Percentiles rank a stretch among this genome's conserved stretches.
Evolutionary conservation across 2,888 invertebrate genomes (phyloP).

Genomic region (Teleiodes luculella): DNA sequence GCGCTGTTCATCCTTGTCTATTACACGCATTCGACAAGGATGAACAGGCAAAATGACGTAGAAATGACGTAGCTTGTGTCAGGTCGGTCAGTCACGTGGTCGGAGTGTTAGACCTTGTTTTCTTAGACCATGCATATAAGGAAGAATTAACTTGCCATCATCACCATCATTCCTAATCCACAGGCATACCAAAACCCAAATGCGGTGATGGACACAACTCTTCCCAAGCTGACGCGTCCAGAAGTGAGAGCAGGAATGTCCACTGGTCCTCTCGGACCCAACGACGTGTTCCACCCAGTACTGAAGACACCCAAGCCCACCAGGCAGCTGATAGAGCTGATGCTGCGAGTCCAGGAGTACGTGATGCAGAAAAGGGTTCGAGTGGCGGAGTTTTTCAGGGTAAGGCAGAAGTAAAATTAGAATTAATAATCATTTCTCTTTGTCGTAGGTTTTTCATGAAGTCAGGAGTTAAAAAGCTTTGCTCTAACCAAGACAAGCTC

Average conservation of each 20-base stretch:
- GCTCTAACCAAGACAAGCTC: too few species aligned
- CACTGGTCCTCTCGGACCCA: slow-evolving; percentile 54
- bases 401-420: slow-evolving; percentile 32
- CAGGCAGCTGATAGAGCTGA: slow-evolving; percentile 74
- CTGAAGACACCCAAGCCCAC: slow-evolving; percentile 64
- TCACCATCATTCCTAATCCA: too few species aligned
- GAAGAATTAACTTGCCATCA: too few species aligned
- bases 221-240: slow-evolving; percentile 83
- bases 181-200: slow-evolving; percentile 77
- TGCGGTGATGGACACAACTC: slow-evolving; percentile 81
- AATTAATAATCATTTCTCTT: too few species aligned
- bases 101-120: too few species aligned
- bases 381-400: slow-evolving; percentile 84
- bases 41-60: too few species aligned
- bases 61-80: too few species aligned
- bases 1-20: too few species aligned
- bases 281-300: slow-evolving; percentile 81
- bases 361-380: slow-evolving; percentile 81
- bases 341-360: slow-evolving; percentile 83
- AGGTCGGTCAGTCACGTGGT: too few species aligned
- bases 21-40: too few species aligned
- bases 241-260: slow-evolving; percentile 78
- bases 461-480: too few species aligned
- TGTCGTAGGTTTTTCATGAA: too few species aligned
- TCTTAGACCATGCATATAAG: neutral